Percentiles rank a stretch among this genome's conserved stretches.
These are phyloP conservation scores for Martes flavigula DNA, from an alignment of 2,797 vertebrate species.

Conservation along the genomic window DNA sequence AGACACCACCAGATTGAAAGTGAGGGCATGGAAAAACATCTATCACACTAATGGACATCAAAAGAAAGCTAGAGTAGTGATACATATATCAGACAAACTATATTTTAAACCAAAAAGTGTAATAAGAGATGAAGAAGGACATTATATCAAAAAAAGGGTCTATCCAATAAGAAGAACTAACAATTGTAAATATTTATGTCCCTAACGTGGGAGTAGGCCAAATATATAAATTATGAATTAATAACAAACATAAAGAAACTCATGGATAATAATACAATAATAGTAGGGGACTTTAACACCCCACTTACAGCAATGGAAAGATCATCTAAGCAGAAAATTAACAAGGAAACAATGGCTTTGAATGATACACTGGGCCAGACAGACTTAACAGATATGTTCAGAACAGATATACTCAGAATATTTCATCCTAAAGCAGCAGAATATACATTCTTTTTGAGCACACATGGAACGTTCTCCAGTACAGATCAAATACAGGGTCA, in stretches of 20 bases:
- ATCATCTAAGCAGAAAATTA: neutral
- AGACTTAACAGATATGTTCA: neutral
- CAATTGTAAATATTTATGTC: neutral
- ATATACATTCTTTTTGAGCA: neutral
- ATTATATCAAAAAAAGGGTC: neutral
- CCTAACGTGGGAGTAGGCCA: neutral
- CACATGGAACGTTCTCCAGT: neutral
- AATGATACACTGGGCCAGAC: neutral
- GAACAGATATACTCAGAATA: neutral
- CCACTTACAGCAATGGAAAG: neutral
- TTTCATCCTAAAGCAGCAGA: neutral
- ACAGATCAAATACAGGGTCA: neutral
- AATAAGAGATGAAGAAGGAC: neutral
- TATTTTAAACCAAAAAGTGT: neutral
- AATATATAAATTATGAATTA: neutral
- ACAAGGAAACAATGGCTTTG: neutral
- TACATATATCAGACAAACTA: neutral
- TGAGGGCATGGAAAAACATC: neutral
- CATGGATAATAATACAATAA: neutral
- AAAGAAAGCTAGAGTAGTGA: neutral
- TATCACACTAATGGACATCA: neutral
- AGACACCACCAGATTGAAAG: neutral
- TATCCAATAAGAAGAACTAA: neutral
- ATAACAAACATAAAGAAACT: neutral
- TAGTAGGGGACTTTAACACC: neutral